Evolutionary conservation across 2,888 invertebrate genomes (phyloP), one percentile per base, ranked within the genome.

Genomic region (Asteroscopus sphinx): DNA sequence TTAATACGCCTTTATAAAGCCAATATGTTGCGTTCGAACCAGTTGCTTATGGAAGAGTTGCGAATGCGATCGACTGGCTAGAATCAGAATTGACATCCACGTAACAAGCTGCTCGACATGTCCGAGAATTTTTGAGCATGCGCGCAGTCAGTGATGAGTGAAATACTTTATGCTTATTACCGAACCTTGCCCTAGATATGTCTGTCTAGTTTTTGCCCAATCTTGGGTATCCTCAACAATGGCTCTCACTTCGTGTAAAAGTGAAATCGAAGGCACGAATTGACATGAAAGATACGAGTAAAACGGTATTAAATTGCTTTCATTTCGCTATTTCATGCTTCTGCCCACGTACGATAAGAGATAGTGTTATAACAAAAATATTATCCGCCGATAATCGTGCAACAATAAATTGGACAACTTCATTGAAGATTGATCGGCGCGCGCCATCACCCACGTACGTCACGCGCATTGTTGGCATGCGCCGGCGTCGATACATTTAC

Each of bases 341-440:
- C 68, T 60, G 68, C 84, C 83, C 81, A 87, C 85, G 73, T 81
- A 57, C 59, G 68, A 76, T 74, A 74, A 68, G 71, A 73, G 77
- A 82, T 78, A 76, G 79, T 76, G 78, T 81, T 84, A 83, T 86
- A 85, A 85, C 80, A 86, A 87, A 88, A 86, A 85, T 85, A 79
- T 82, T 86, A 82, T 79, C 73, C 79, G 77, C 60, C 36, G 63
- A 73, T 83, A 85, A 83, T 86, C 81, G 83, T 79, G 76, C 76
- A 75, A 73, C 80, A 81, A 86, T 87, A 87, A 85, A 88, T 88
- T 84, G 86, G 87, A 92, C 88, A 88, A 88, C 88, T 90, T 88
- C 83, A 92, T 92, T 87, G 71, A 80, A 90, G 92, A 93, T 92
- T 80, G 90, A 92, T 91, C 79, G 84, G 68, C 69, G 73, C 80